Percentiles rank a stretch among this genome's conserved stretches.
Conservation (phyloP, 2,888 invertebrate species). For the Tolmerus cingulatus region DNA sequence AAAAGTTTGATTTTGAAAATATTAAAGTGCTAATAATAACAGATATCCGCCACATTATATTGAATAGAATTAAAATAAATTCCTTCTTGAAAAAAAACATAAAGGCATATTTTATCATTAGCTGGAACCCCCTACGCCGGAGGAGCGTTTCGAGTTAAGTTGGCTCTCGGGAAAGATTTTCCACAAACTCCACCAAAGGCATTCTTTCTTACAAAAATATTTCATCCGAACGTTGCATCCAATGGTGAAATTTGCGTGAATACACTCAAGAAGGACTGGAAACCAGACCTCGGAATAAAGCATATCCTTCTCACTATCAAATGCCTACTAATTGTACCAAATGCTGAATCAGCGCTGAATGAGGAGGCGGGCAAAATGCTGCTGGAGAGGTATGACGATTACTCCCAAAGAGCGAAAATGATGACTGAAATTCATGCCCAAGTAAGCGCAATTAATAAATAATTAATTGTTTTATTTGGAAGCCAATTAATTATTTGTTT, state of each 20-base stretch:
- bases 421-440: conserved; percentile 91
- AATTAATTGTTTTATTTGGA: conserved; percentile 13
- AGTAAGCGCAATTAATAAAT: conserved; percentile 62
- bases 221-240: conserved; percentile 94
- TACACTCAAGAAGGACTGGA: conserved; percentile 96
- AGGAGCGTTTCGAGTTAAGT: conserved; percentile 88
- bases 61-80: too few relatives aligned
- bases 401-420: conserved; percentile 86
- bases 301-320: conserved; percentile 92
- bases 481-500: conserved; percentile 50
- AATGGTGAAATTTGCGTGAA: conserved; percentile 97
- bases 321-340: conserved; percentile 95
- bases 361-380: conserved; percentile 95
- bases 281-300: conserved; percentile 92
- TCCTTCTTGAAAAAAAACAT: too few relatives aligned
- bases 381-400: conserved; percentile 91
- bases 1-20: too few relatives aligned
- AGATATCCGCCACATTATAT: too few relatives aligned
- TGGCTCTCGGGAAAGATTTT: conserved; percentile 91
- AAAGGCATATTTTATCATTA: conserved; percentile 53
- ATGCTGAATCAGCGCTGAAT: conserved; percentile 95
- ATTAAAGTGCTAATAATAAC: too few relatives aligned
- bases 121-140: conserved; percentile 92
- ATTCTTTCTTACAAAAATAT: conserved; percentile 92
- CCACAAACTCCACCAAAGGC: conserved; percentile 92